Evolutionary conservation across 2,113 vertebrate genomes (phyloP).

Genomic region (Misgurnus mizolepis): DNA sequence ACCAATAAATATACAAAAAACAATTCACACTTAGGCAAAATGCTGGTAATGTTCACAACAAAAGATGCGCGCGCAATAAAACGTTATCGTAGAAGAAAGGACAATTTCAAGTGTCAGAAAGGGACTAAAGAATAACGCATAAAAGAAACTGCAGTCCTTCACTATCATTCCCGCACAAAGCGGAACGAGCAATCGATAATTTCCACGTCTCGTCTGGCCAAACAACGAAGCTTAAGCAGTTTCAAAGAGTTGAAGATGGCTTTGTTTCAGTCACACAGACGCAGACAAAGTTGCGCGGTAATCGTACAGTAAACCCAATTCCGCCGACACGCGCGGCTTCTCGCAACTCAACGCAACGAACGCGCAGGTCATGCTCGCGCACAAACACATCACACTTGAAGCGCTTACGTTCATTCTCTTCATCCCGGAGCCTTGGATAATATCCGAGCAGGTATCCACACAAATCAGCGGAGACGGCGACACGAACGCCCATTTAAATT

Average conservation of each 20-base stretch:
- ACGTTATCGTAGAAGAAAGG: not conserved
- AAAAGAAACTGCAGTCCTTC: not conserved
- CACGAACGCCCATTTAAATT: slow-evolving; percentile 72
- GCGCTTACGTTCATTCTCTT: slow-evolving; percentile 81
- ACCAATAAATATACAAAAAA: too few relatives aligned
- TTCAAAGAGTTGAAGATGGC: not conserved
- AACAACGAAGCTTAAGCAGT: not conserved
- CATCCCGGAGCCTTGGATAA: slow-evolving; percentile 67
- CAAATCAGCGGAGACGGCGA: slow-evolving; percentile 46
- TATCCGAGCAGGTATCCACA: slow-evolving; percentile 67
- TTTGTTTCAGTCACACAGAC: not conserved
- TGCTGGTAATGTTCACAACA: not conserved
- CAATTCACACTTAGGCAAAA: too few relatives aligned
- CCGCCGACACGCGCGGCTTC: slow-evolving; percentile 28
- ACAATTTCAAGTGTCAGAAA: not conserved
- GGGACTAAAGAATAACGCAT: not conserved
- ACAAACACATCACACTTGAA: slow-evolving; percentile 57
- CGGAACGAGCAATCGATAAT: not conserved
- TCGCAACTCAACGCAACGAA: not conserved
- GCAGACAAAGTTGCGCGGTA: slow-evolving; percentile 45
- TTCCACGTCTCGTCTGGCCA: not conserved
- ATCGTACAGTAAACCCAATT: slow-evolving; percentile 15
- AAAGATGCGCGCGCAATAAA: not conserved
- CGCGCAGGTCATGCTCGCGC: slow-evolving; percentile 40
- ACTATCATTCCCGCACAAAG: slow-evolving; percentile 1